Conservation (phyloP, 2,888 invertebrate genomes). For the Dexiosoma caninum region DNA sequence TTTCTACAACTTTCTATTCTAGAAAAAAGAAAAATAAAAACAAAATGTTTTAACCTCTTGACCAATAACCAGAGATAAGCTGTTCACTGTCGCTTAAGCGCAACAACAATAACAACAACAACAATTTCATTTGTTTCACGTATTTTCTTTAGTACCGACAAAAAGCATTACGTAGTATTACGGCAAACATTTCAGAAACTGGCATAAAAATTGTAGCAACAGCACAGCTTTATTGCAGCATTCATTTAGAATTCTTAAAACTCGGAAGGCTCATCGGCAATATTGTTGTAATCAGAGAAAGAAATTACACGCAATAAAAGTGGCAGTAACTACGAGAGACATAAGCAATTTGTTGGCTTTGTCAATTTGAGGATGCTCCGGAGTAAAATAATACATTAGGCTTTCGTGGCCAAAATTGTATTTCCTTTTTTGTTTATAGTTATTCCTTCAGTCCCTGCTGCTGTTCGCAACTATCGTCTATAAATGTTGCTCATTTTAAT, state of each 20-base stretch:
- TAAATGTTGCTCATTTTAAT: conserved; percentile 48
- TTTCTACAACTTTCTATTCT: neutral
- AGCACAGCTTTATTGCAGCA: conserved; percentile 9
- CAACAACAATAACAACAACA: conserved; percentile 2
- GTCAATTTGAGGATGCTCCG: conserved; percentile 51
- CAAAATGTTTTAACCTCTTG: conserved; percentile 9
- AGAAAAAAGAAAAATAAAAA: neutral
- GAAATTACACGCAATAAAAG: neutral
- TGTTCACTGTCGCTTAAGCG: conserved; percentile 25
- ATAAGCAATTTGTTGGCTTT: conserved; percentile 50
- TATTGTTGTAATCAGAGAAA: conserved; percentile 6
- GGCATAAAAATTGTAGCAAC: conserved; percentile 18
- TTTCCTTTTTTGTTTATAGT: conserved; percentile 61
- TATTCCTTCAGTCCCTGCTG: conserved; percentile 23
- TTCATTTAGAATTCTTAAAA: neutral
- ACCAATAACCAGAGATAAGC: conserved; percentile 1
- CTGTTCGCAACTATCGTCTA: conserved; percentile 22
- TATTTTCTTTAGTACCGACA: conserved; percentile 23
- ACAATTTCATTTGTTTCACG: conserved; percentile 2
- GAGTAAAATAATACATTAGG: conserved; percentile 55
- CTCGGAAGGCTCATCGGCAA: conserved; percentile 5
- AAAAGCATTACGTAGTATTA: neutral
- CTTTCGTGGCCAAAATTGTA: conserved; percentile 57
- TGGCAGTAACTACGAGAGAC: conserved; percentile 4
- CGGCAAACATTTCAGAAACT: conserved; percentile 10